Conservation (phyloP, 2,797 vertebrate species). For the Labeo calbasu region DNA sequence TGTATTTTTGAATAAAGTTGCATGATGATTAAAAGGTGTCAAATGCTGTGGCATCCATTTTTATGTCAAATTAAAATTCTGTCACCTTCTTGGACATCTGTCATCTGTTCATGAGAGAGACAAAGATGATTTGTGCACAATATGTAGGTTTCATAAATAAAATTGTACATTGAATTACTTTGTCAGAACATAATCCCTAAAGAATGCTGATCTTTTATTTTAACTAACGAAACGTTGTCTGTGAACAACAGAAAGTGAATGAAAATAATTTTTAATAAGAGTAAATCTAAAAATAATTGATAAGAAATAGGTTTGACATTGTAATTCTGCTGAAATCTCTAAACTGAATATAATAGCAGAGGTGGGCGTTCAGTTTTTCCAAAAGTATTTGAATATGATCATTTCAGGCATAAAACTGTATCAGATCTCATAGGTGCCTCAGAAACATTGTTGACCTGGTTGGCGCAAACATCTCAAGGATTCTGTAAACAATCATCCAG, state of each 20-base stretch:
- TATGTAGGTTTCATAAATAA: not conserved
- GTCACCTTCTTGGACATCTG: not conserved
- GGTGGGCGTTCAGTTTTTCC: not conserved
- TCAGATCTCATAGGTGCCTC: not conserved
- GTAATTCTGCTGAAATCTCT: not conserved
- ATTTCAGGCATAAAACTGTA: not conserved
- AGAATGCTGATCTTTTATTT: not conserved
- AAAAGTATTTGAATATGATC: constrained; percentile 7
- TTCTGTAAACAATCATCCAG: not conserved
- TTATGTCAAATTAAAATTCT: not conserved
- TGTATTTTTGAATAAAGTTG: not conserved
- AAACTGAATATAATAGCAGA: constrained; percentile 1
- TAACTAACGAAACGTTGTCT: too few relatives aligned
- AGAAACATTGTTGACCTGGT: not conserved
- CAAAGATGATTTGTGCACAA: not conserved
- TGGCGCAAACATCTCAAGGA: not conserved
- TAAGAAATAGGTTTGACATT: not conserved
- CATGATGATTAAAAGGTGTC: not conserved
- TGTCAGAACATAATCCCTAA: not conserved
- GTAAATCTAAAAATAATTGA: not conserved
- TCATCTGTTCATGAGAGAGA: not conserved
- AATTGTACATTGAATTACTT: not conserved
- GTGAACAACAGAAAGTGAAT: too few relatives aligned
- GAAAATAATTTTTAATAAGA: not conserved
- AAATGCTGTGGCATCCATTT: not conserved